Evolutionary conservation across 1,140 invertebrate genomes (phyloP), one percentile per base, ranked within the genome.

Genomic region (Dinothrombium tinctorium): DNA sequence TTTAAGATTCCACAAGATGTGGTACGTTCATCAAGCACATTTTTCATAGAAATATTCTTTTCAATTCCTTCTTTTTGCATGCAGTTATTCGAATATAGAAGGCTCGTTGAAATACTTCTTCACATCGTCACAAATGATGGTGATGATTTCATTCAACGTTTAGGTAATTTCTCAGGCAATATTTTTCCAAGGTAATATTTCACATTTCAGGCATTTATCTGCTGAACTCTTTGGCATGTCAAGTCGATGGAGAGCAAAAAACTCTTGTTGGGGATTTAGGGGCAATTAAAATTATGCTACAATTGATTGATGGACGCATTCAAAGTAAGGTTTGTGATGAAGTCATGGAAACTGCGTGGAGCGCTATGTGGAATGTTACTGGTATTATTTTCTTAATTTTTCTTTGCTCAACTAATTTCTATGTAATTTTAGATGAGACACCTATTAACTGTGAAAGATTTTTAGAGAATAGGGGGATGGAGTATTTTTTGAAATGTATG

Each of bases 271-370:
- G 89, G 20, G 72, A 81, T 56, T 59, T 83, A 33, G 83, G 84
- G 22, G 82, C 81, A 26, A 83, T 89, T 12, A 58, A 83, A 73
- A 80, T 71, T 59, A 87, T 92, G 82, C 57, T 89, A 28, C 65
- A 68, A 43, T 60, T 90, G 40, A 84, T 90, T 36, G 65, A 72
- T 41, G 71, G 76, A 50, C 67, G 80, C 33, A 60, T 87, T 24
- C 63, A 69, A 11, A 62, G 69, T 29, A 62, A 66, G 28, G 57
- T 74, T 15, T 92, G 83, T 58, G 89, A 95, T 58, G 86, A 94
- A 59, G 79, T 94, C 1, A 69, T 96, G 59, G 87, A 95, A 63
- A 81, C 90, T 12, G 81, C 86, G 5, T 96, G 90, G 90, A 92
- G 84, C 43, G 87, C 83, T 3, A 78, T 96, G 76, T 68, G 66